phyloP scores from a whole-genome alignment of 2,888 invertebrate species.

The Spisula subtruncata region DNA sequence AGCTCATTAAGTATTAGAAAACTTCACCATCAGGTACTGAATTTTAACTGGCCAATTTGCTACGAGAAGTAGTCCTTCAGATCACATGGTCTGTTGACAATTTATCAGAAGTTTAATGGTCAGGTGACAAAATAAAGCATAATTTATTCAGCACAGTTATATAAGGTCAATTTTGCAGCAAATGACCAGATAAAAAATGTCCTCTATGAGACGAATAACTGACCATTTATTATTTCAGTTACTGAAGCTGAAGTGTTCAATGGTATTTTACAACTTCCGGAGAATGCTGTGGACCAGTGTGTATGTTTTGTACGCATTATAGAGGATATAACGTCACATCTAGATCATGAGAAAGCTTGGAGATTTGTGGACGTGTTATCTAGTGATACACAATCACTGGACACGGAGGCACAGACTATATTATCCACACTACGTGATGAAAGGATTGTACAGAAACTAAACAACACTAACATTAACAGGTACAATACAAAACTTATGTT shows the following conservation, averaged over 20 bases:
- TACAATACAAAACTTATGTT: neutral
- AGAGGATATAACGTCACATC: constrained; percentile 74
- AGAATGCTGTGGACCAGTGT: constrained; percentile 73
- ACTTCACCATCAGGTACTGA: too few species aligned
- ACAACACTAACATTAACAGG: constrained; percentile 29
- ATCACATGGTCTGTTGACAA: too few species aligned
- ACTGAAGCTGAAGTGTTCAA: constrained; percentile 78
- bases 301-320: constrained; percentile 79
- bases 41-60: too few species aligned
- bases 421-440: constrained; percentile 75
- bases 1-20: too few species aligned
- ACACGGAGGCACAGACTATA: constrained; percentile 75
- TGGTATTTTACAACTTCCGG: constrained; percentile 74
- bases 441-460: constrained; percentile 65
- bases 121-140: too few species aligned
- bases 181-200: too few species aligned
- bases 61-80: too few species aligned
- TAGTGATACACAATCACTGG: constrained; percentile 54
- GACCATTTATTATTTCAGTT: constrained; percentile 63
- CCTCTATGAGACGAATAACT: neutral
- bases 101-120: too few species aligned
- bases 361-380: constrained; percentile 76
- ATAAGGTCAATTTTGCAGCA: too few species aligned
- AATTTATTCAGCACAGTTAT: too few species aligned
- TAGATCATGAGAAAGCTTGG: constrained; percentile 72